Base-by-base conservation (phyloP, 92 coral and sea anemone genomes). In the Nematostella vectensis region DNA sequence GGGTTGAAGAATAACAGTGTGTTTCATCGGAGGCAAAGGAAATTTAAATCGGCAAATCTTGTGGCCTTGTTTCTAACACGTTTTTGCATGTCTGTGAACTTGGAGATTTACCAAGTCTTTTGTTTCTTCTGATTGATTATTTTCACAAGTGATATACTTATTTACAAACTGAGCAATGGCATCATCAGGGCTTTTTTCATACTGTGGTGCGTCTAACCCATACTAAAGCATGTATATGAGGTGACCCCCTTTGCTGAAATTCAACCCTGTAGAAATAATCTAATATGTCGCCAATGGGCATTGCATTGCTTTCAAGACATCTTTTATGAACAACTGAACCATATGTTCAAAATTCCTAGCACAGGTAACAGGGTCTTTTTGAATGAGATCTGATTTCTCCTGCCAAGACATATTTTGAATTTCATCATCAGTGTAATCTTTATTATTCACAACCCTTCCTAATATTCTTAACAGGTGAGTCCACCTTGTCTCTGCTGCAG, bases 341-440 rank as follows among this genome's bases (percentile, higher is more conserved):
- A 70, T 50, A 55, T 76, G 82, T 28, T 67, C 74, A 67, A 52
- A 70, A 61, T 60, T 71, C 22, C 64, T n/a, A n/a, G n/a, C n/a
- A n/a, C n/a, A n/a, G n/a, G n/a, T n/a, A n/a, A n/a, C n/a, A n/a
- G n/a, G n/a, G n/a, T n/a, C n/a, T n/a, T n/a, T n/a, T n/a, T n/a
- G n/a, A n/a, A n/a, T n/a, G n/a, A n/a, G n/a, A n/a, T 71, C 58
- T 20, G 51, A 74, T 56, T 55, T 75, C 21, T 74, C 82, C 15
- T 80, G 70, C 78, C 78, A 75, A 57, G 62, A 62, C 15, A 80
- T 38, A 22, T 68, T 75, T 25, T 75, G 56, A 61, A 62, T 15
- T 36, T 80, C 70, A n/a, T 45, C 17, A 66, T 73, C 81, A 53
- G 76, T 73, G 52, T 68, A 79, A 4, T n/a, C n/a, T n/a, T n/a